Percentiles rank a stretch among this genome's conserved stretches.
These are phyloP conservation scores for Lepas anatifera DNA, from an alignment of 2,888 invertebrate genomes.

Conservation along the genomic window DNA sequence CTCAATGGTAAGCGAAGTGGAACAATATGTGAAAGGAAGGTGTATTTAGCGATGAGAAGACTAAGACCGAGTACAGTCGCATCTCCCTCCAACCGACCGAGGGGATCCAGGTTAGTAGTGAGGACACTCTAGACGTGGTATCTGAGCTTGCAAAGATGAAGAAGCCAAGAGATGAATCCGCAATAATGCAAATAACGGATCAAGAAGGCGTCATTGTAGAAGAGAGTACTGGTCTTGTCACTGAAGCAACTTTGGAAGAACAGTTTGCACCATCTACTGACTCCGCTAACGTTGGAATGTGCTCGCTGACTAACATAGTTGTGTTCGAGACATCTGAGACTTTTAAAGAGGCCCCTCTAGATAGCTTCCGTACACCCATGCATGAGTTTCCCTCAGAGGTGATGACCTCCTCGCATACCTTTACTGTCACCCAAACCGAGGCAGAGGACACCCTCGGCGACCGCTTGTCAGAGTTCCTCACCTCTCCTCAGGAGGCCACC, in stretches of 20 bases:
- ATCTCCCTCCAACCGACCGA: neutral
- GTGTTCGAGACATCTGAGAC: neutral
- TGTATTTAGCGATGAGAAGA: neutral
- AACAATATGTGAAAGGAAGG: neutral
- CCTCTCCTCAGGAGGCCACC: neutral
- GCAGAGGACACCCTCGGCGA: neutral
- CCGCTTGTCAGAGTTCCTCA: neutral
- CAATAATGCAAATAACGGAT: neutral
- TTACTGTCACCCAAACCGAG: neutral
- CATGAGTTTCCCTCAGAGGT: neutral
- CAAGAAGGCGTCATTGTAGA: neutral
- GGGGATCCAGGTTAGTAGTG: neutral
- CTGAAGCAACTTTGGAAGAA: neutral
- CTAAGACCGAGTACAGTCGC: neutral
- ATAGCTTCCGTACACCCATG: neutral
- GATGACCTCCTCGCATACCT: neutral
- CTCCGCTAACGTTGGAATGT: neutral
- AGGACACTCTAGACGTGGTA: neutral
- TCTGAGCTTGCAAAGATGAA: neutral
- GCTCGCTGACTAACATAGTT: neutral
- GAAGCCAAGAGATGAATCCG: neutral
- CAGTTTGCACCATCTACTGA: neutral
- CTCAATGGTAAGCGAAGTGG: neutral
- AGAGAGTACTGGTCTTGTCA: neutral
- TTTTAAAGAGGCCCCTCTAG: neutral